Evolutionary conservation across 1,140 invertebrate species (phyloP).

Genomic region (Atta cephalotes): DNA sequence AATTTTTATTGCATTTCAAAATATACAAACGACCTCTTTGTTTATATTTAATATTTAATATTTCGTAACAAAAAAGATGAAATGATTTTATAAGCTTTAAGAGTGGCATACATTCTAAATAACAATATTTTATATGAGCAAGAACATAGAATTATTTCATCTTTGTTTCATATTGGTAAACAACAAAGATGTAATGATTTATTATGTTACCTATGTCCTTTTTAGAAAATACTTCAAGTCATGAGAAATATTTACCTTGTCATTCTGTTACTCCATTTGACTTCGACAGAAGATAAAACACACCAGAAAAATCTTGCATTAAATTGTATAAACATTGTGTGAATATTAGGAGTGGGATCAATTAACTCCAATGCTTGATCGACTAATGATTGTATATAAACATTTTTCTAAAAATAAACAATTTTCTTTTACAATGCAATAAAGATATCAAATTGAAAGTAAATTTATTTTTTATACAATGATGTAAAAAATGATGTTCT

Average conservation of each 20-base stretch:
- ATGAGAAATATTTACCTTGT: slow-evolving; percentile 88
- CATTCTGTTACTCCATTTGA: slow-evolving; percentile 98
- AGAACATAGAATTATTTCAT: too few relatives aligned
- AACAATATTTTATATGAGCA: too few relatives aligned
- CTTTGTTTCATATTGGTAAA: too few relatives aligned
- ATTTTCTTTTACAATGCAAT: slow-evolving; percentile 28
- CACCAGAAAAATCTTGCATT: slow-evolving; percentile 95
- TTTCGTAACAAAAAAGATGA: too few relatives aligned
- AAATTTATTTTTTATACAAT: neutral
- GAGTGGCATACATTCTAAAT: too few relatives aligned
- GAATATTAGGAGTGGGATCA: slow-evolving; percentile 97
- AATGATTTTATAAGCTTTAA: too few relatives aligned
- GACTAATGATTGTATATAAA: slow-evolving; percentile 84
- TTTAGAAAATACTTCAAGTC: neutral
- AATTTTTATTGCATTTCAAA: too few relatives aligned
- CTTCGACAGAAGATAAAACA: slow-evolving; percentile 91
- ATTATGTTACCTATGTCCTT: too few relatives aligned
- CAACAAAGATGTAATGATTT: too few relatives aligned
- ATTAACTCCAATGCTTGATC: slow-evolving; percentile 92
- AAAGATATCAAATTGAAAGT: slow-evolving; percentile 29
- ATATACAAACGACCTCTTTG: too few relatives aligned
- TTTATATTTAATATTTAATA: too few relatives aligned
- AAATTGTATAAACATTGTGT: slow-evolving; percentile 94
- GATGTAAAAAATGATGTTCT: neutral
- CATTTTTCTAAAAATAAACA: slow-evolving; percentile 64